Percentiles rank a stretch among this genome's conserved stretches.
phyloP scores from a whole-genome alignment of 1,140 invertebrate species.

The Luehdorfia chinensis region DNA sequence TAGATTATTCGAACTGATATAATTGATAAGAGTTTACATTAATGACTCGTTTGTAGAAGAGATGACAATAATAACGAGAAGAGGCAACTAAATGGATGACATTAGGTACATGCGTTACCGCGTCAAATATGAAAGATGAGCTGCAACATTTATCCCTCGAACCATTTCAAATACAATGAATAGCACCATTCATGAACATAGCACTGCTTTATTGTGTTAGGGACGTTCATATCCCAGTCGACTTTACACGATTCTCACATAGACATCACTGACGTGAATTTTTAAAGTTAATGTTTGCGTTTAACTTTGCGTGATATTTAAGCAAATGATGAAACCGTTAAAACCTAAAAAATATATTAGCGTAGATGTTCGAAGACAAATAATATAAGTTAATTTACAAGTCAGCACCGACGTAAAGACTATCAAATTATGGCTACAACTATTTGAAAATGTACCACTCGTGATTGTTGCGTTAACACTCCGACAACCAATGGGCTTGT shows the following conservation, averaged over 20 bases:
- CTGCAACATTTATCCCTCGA: constrained; percentile 35
- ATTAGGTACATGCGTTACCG: constrained; percentile 37
- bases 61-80: constrained; percentile 34
- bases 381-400: constrained; percentile 62
- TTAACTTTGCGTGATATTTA: constrained; percentile 40
- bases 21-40: constrained; percentile 45
- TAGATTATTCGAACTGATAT: constrained; percentile 26
- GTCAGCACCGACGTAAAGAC: constrained; percentile 55
- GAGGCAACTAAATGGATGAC: constrained; percentile 43
- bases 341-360: constrained; percentile 60
- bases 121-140: constrained; percentile 55
- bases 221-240: neutral
- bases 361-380: constrained; percentile 52
- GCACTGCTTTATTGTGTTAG: constrained; percentile 6
- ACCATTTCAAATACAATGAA: constrained; percentile 23
- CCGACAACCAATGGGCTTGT: constrained; percentile 50
- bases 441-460: constrained; percentile 65
- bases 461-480: constrained; percentile 65
- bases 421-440: constrained; percentile 62
- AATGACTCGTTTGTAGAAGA: constrained; percentile 37
- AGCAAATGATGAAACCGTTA: constrained; percentile 56
- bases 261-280: constrained; percentile 15
- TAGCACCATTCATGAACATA: neutral
- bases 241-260: constrained; percentile 17
- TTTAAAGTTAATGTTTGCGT: constrained; percentile 19